Evolutionary conservation across 2,797 vertebrate genomes (phyloP).

Genomic region (Pantherophis alleghaniensis): DNA sequence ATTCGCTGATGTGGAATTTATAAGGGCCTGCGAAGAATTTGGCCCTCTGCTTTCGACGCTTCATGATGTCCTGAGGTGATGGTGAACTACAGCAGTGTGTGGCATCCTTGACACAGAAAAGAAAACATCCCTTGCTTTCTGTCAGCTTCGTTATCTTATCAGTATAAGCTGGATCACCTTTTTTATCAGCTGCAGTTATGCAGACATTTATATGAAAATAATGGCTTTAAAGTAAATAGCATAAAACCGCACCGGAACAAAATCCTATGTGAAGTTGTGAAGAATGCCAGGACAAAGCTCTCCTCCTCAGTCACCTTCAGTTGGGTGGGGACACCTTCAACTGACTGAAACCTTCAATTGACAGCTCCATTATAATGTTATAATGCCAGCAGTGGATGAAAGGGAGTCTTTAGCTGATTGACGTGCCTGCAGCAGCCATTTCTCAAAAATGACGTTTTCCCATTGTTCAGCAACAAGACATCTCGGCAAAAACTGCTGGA

Average conservation of each 20-base stretch:
- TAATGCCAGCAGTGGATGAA: not conserved
- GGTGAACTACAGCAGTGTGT: not conserved
- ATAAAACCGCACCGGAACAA: not conserved
- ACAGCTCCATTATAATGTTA: not conserved
- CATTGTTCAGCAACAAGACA: not conserved
- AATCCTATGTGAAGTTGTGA: not conserved
- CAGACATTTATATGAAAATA: not conserved
- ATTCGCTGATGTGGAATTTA: not conserved
- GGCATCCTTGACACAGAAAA: not conserved
- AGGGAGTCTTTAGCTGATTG: not conserved
- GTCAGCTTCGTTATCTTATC: not conserved
- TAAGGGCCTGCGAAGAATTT: not conserved
- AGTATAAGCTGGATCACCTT: not conserved
- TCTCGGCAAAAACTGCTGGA: not conserved
- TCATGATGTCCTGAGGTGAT: not conserved
- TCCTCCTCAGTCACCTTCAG: not conserved
- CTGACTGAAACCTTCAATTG: not conserved
- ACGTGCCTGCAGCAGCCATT: not conserved
- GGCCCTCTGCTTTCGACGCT: not conserved
- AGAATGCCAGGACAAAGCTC: not conserved
- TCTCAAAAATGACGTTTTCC: not conserved
- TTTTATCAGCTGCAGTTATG: not conserved
- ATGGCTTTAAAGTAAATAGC: not conserved
- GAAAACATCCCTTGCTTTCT: not conserved
- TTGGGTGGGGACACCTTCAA: not conserved